These are phyloP conservation scores for Melinopterus prodromus DNA, from an alignment of 2,888 invertebrate species.

Conservation along the genomic window DNA sequence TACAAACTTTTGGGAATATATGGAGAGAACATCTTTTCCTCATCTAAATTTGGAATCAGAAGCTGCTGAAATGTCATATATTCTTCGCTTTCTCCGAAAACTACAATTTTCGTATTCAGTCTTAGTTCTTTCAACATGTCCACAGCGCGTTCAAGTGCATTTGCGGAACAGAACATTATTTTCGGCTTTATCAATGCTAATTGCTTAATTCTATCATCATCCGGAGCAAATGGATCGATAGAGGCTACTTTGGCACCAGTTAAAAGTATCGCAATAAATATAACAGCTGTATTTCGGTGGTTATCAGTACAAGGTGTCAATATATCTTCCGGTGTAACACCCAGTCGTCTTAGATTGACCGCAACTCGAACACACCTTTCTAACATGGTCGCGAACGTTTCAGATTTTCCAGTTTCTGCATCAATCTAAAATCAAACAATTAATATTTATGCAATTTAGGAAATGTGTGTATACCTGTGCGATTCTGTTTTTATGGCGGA, in stretches of 20 bases:
- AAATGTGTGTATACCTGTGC: background rate
- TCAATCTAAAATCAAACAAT: constrained; percentile 52
- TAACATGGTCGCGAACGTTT: constrained; percentile 56
- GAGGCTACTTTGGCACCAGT: constrained; percentile 52
- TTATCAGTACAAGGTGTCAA: constrained; percentile 59
- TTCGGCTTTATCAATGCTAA: constrained; percentile 39
- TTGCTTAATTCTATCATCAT: constrained; percentile 38
- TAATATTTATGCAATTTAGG: background rate
- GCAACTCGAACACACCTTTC: constrained; percentile 59
- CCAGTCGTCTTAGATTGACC: constrained; percentile 53
- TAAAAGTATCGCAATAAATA: constrained; percentile 59
- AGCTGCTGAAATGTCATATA: constrained; percentile 35
- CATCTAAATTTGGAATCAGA: constrained; percentile 28
- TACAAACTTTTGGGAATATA: constrained; percentile 24
- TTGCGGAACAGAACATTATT: constrained; percentile 39
- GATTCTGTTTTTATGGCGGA: constrained; percentile 6
- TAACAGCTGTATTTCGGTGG: constrained; percentile 57
- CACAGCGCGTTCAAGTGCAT: constrained; percentile 29
- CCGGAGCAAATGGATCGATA: constrained; percentile 33
- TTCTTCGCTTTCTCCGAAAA: constrained; percentile 37
- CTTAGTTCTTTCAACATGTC: constrained; percentile 32
- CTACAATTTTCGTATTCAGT: constrained; percentile 37
- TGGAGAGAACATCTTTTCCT: constrained; percentile 39
- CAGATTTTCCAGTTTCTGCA: constrained; percentile 57
- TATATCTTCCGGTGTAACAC: constrained; percentile 57